phyloP scores from a whole-genome alignment of 2,797 vertebrate species.

The Darevskia mixta region DNA sequence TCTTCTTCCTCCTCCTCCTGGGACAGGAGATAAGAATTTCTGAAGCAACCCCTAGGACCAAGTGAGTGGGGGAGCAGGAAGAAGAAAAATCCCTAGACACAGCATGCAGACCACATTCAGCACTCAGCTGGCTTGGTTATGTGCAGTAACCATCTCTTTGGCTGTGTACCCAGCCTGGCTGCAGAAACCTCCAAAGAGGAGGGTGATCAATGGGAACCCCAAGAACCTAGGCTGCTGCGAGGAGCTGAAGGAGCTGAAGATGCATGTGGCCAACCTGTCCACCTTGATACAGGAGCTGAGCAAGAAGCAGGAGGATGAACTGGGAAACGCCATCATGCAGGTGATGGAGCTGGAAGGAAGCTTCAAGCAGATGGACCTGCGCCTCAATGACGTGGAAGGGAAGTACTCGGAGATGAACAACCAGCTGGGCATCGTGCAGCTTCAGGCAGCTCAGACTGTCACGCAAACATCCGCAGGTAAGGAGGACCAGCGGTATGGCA shows the following conservation, averaged over 20 bases:
- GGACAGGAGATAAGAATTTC: constrained; percentile 26
- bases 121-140: constrained; percentile 70
- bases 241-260: constrained; percentile 88
- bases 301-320: constrained; percentile 90
- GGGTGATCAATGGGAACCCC: background rate
- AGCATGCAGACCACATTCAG: constrained; percentile 70
- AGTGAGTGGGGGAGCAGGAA: background rate
- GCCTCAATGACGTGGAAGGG: constrained; percentile 91
- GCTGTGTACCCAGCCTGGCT: constrained; percentile 62
- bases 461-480: constrained; percentile 95
- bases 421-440: constrained; percentile 94
- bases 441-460: constrained; percentile 90
- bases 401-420: constrained; percentile 97
- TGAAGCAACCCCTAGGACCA: constrained; percentile 23
- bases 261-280: constrained; percentile 93
- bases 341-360: constrained; percentile 92
- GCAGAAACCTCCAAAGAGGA: constrained; percentile 78
- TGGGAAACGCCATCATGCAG: constrained; percentile 89
- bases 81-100: no score
- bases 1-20: background rate
- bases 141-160: constrained; percentile 61
- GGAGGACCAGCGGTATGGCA: constrained; percentile 40
- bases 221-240: constrained; percentile 84
- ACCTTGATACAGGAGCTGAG: constrained; percentile 88
- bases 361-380: constrained; percentile 87